A percentile compares a stretch with the other conserved stretches of the same genome.
These are phyloP conservation scores for Toxostoma redivivum DNA, from an alignment of 2,113 vertebrate species.

Conservation along the genomic window DNA sequence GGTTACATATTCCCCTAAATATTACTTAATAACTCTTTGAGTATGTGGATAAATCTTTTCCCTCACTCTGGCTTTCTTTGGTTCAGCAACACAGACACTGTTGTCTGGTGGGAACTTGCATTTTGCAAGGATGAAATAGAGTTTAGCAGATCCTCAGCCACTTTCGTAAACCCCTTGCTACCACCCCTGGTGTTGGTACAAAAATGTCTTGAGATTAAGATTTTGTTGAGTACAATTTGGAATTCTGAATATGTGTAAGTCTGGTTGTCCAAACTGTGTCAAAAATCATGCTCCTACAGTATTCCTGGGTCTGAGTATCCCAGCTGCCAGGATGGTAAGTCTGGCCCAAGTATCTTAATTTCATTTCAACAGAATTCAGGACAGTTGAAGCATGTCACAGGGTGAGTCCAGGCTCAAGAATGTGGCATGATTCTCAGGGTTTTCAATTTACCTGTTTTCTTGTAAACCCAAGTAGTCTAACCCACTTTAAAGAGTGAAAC, in stretches of 20 bases:
- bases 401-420: background rate
- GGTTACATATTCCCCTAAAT: background rate
- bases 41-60: background rate
- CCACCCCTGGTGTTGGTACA: background rate
- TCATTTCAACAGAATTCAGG: background rate
- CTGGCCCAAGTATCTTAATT: background rate
- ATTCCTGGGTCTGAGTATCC: background rate
- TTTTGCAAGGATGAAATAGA: background rate
- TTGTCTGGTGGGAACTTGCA: background rate
- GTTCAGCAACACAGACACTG: background rate
- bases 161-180: background rate
- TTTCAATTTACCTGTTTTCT: background rate
- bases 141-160: background rate
- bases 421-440: background rate
- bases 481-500: background rate
- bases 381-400: background rate
- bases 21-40: background rate
- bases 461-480: background rate
- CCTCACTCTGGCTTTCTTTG: background rate
- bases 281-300: background rate
- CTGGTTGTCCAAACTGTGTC: background rate
- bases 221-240: background rate
- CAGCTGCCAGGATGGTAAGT: background rate
- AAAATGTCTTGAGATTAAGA: background rate
- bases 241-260: background rate